phyloP scores from a whole-genome alignment of 1,140 invertebrate genomes.

The Papilio xuthus region DNA sequence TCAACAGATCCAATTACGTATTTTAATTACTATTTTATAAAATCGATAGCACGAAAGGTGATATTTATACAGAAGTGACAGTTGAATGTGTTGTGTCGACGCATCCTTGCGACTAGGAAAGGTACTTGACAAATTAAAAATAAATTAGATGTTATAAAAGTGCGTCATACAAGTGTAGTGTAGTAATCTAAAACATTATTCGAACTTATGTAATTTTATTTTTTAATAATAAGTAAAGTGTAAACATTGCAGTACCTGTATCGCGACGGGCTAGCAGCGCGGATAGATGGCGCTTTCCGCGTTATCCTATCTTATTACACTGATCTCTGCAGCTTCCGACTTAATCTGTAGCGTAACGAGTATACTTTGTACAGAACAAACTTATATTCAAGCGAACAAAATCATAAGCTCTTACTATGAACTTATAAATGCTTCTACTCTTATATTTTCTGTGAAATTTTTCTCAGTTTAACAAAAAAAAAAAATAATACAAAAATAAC shows the following conservation, averaged over 20 bases:
- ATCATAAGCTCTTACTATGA: background rate
- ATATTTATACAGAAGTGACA: background rate
- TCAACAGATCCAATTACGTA: background rate
- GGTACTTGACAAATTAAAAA: background rate
- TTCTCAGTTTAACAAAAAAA: background rate
- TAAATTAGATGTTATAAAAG: background rate
- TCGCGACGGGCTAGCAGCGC: background rate
- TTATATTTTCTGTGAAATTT: background rate
- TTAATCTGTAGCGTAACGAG: background rate
- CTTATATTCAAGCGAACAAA: background rate
- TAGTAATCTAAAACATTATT: background rate
- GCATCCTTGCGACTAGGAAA: background rate
- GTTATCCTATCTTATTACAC: background rate
- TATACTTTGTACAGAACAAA: conserved; percentile 1
- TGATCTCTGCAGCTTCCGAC: background rate
- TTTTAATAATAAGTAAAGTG: background rate
- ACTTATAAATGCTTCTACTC: no score
- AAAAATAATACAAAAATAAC: no score
- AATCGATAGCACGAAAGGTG: background rate
- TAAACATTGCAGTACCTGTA: background rate
- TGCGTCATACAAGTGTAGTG: no score
- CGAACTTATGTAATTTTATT: background rate
- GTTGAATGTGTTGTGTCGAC: background rate
- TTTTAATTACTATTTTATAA: background rate
- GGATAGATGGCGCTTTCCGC: background rate